phyloP scores from a whole-genome alignment of 2,113 vertebrate genomes.

The Crotophaga sulcirostris region DNA sequence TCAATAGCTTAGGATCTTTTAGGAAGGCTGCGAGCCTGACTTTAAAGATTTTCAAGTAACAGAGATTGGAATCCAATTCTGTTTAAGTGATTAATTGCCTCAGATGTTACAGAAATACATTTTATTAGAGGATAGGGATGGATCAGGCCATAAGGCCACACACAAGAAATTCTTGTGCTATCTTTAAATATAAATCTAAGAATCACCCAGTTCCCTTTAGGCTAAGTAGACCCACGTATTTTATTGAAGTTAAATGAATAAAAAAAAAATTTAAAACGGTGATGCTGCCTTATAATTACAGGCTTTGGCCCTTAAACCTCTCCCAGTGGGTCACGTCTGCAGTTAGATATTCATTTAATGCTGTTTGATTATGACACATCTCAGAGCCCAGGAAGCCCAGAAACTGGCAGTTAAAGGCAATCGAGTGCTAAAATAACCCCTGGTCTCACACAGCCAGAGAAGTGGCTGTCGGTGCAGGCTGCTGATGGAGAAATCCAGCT shows the following conservation, averaged over 20 bases:
- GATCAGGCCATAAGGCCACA: neutral
- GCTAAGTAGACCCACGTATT: neutral
- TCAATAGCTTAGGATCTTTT: constrained; percentile 28
- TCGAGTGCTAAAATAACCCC: neutral
- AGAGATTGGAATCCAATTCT: constrained; percentile 53
- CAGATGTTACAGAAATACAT: constrained; percentile 38
- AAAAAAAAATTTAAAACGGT: neutral
- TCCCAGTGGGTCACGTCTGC: neutral
- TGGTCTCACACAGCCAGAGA: neutral
- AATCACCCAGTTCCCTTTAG: neutral
- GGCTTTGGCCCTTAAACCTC: neutral
- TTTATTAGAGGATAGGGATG: constrained; percentile 47
- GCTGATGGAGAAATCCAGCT: neutral
- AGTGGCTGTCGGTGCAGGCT: accelerated
- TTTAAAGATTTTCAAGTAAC: constrained; percentile 55
- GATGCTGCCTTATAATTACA: neutral
- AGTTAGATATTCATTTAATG: neutral
- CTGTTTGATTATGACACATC: neutral
- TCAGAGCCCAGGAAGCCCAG: neutral
- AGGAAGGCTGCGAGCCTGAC: constrained; percentile 22
- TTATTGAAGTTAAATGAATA: neutral
- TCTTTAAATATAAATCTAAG: constrained; percentile 2
- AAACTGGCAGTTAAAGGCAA: neutral
- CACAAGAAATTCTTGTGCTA: neutral
- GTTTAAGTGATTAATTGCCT: constrained; percentile 64